Percentiles rank a stretch among this genome's conserved stretches.
Evolutionary conservation across 2,797 vertebrate species (phyloP).

Genomic region (Tokudaia muenninki): DNA sequence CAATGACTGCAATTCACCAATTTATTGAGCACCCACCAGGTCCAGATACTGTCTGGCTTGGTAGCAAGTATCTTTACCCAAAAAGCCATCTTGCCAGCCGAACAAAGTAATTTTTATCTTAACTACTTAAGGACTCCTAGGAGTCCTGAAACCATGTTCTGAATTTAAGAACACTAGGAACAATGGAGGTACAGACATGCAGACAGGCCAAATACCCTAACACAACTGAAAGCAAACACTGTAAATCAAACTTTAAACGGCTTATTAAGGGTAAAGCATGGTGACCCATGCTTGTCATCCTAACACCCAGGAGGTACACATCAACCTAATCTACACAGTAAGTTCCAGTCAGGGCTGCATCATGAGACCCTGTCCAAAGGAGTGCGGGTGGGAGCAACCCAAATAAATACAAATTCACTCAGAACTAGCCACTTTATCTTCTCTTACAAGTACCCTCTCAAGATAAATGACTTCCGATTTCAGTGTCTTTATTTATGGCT

Average conservation of each 20-base stretch:
- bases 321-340: background rate
- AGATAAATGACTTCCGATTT: background rate
- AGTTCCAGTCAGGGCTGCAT: background rate
- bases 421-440: background rate
- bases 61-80: background rate
- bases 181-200: background rate
- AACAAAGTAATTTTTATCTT: background rate
- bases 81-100: background rate
- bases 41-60: background rate
- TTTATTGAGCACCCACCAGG: background rate
- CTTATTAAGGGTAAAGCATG: background rate
- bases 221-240: background rate
- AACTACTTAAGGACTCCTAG: background rate
- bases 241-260: background rate
- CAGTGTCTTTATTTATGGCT: background rate
- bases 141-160: background rate
- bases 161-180: too few species aligned
- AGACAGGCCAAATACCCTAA: background rate
- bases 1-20: background rate
- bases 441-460: background rate
- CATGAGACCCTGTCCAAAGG: background rate
- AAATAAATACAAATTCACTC: conserved; percentile 9
- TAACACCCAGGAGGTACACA: too few species aligned
- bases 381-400: too few species aligned
- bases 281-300: background rate